Base-by-base conservation (phyloP, 2,888 invertebrate species). In the Orthosia incerta region DNA sequence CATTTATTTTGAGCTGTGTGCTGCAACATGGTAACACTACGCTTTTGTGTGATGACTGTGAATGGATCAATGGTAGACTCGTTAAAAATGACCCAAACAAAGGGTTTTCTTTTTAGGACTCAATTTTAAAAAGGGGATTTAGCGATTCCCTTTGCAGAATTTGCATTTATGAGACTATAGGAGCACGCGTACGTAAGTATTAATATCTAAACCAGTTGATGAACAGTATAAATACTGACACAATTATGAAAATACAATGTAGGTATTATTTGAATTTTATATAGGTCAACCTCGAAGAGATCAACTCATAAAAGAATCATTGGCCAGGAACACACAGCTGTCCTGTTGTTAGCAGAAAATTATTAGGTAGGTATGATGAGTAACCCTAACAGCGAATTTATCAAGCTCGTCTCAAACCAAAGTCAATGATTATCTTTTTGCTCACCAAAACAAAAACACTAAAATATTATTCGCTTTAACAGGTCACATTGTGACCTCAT, bases 1-100 rank as follows among this genome's bases (percentile, higher is more conserved):
- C 23, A 48, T 18, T 46, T 39, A 79, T 79, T 71, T 46, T 79
- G 23, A 53, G 59, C 59, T 72, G 59, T 11, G 3, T 5, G 51
- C 48, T 26, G 48, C 39, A 16, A 50, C 23, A 50, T 48, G 53
- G 31, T 68, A 39, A 60, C 26, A 18, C 2, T 26, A 50, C 45
- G 20, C 45, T 46, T 70, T 60, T 50, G 39, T 39, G 12, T 23
- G 31, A 59, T 5, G 3, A 56, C 45, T 71, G 9, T 45, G 26
- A 50, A 74, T 60, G 13, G 13, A 46, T 20, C 9, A 56, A 55
- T 15, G 12, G 26, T 26, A n/a, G n/a, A 60, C 13, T 53, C 1
- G 12, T 13, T 56, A 46, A 63, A 45, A 69, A 26, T 45, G 18
- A 55, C 12, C 39, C 18, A 20, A 31, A 76, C 51, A n/a, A n/a